phyloP scores from a whole-genome alignment of 2,113 vertebrate genomes.

The Uropsilus gracilis region DNA sequence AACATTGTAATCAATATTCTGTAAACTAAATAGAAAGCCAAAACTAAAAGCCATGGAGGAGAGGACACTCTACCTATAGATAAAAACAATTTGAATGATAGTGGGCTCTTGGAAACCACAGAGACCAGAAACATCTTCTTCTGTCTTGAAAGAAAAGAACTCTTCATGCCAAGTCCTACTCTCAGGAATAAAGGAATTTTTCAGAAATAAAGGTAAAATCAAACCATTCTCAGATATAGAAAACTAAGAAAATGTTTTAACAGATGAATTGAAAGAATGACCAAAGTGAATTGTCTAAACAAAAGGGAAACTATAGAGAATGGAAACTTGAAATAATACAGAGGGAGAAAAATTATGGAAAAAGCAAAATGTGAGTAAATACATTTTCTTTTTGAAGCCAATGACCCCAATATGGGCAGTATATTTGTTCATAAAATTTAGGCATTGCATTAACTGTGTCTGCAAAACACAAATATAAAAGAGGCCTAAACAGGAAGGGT shows the following conservation, averaged over 20 bases:
- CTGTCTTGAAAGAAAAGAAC: background rate
- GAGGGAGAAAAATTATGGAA: background rate
- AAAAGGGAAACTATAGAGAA: background rate
- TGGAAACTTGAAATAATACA: background rate
- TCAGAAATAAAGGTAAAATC: background rate
- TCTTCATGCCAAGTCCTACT: background rate
- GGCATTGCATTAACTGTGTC: background rate
- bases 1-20: background rate
- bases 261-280: background rate
- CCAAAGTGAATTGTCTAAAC: background rate
- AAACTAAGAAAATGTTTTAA: background rate
- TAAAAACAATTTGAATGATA: background rate
- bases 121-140: background rate
- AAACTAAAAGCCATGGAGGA: background rate
- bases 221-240: background rate
- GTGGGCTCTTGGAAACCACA: background rate
- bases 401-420: no score
- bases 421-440: no score
- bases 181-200: background rate
- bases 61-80: background rate
- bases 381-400: background rate
- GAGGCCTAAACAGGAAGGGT: no score
- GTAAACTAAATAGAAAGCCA: background rate
- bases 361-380: background rate
- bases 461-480: no score